Evolutionary conservation across 2,113 vertebrate genomes (phyloP).

Genomic region (Gnathochromis pfefferi): DNA sequence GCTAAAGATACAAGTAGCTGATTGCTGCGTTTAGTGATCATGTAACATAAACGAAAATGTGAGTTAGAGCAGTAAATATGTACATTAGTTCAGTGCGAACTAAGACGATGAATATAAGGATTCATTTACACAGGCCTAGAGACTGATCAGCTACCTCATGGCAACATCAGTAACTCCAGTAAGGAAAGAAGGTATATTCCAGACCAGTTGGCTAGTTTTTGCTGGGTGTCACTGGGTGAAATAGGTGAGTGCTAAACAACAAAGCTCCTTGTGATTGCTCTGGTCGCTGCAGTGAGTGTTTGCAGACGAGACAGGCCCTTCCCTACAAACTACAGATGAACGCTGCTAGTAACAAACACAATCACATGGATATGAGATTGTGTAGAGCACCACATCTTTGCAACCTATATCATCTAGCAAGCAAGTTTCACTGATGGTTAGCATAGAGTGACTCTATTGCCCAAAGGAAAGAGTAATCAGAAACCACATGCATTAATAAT

Average conservation of each 20-base stretch:
- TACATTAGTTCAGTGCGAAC: neutral
- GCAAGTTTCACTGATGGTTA: neutral
- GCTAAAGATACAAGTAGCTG: neutral
- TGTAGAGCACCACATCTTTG: neutral
- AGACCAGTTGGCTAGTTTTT: neutral
- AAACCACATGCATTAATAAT: neutral
- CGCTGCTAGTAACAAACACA: neutral
- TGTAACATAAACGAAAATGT: neutral
- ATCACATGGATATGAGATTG: neutral
- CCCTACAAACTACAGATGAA: neutral
- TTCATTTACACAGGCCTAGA: neutral
- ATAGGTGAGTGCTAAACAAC: fast-evolving
- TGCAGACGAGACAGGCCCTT: neutral
- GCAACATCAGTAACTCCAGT: neutral
- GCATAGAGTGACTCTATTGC: neutral
- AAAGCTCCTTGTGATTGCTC: neutral
- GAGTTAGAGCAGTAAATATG: neutral
- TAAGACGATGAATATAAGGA: neutral
- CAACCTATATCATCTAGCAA: neutral
- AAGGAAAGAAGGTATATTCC: neutral
- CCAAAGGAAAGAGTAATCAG: neutral
- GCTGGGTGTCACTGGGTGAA: neutral
- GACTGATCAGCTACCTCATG: neutral
- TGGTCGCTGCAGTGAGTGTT: neutral
- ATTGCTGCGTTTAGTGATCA: neutral